Base-by-base conservation (phyloP, 2,113 vertebrate species). In the Porphyrio hochstetteri region DNA sequence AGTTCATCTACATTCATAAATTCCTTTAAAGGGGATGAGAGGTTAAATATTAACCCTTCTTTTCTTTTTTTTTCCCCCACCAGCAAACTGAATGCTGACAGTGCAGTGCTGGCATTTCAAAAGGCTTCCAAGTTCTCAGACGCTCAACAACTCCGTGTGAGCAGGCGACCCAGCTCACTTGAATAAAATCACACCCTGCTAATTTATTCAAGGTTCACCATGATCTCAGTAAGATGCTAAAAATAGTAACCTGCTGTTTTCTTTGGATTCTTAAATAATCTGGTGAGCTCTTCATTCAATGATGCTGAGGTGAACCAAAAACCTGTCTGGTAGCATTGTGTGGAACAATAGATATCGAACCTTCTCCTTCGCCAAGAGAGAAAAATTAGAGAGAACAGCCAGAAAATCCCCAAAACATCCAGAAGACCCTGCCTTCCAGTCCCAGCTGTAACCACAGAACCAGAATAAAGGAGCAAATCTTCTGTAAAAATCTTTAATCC, bases 41-140 rank as follows among this genome's bases (percentile, higher is more conserved):
- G 33, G 82, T 93, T 90, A 96, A 96, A 81, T 68, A 92, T 93
- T 92, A 96, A 95, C 50, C 20, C 27, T 5, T 42, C 10, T 16
- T 61, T 44, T 46, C 56, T n/a, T 74, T 50, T 48, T 48, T 48
- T 20, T 23, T 48, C 23, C 6, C 6, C 48, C 35, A 48, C 19
- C 44, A 75, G 27, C 35, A 88, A 40, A 40, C 27, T 57, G 78
- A 82, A n/a, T 65, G 67, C 75, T 85, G 74, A 81, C 69, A 68
- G 55, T 10, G 35, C 65, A 61, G 48, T 23, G 52, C 35, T 86
- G 90, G 48, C 48, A 31, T 84, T 79, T 82, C 79, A 17, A 75
- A 95, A 44, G 7, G 21, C 52, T 78, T 42, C 72, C 88, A 71
- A 31, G 38, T n/a, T 64, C 83, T 86, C 71, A 78, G 80, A 23